Evolutionary conservation across 2,113 vertebrate species (phyloP).

Genomic region (Epinephelus lanceolatus): DNA sequence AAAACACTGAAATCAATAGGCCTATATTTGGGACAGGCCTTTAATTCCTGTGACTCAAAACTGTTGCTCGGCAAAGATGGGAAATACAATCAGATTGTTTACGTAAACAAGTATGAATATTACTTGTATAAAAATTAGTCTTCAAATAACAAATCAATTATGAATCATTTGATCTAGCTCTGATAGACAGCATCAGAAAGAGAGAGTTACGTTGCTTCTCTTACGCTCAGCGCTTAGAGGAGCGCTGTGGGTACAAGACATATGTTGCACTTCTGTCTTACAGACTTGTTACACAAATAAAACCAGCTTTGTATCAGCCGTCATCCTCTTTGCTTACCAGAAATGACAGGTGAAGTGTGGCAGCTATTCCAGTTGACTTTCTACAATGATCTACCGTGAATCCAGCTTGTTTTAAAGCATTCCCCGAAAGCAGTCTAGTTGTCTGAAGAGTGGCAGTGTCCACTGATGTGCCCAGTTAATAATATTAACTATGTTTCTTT

Average conservation of each 20-base stretch:
- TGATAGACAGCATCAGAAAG: too few species aligned
- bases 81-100: too few species aligned
- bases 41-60: too few species aligned
- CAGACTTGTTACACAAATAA: background rate
- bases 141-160: too few species aligned
- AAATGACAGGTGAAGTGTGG: background rate
- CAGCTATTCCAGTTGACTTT: background rate
- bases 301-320: background rate
- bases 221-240: background rate
- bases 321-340: background rate
- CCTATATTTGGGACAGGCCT: background rate
- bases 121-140: too few species aligned
- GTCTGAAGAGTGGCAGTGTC: background rate
- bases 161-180: too few species aligned
- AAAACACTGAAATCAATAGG: too few species aligned
- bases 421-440: background rate
- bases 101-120: too few species aligned
- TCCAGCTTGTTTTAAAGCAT: background rate
- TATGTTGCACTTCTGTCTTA: background rate
- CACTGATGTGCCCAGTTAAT: background rate
- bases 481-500: background rate
- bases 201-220: too few species aligned
- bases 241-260: background rate
- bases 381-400: background rate
- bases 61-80: too few species aligned